These are phyloP conservation scores for Carettochelys insculpta DNA, from an alignment of 2,113 vertebrate species.

Conservation along the genomic window DNA sequence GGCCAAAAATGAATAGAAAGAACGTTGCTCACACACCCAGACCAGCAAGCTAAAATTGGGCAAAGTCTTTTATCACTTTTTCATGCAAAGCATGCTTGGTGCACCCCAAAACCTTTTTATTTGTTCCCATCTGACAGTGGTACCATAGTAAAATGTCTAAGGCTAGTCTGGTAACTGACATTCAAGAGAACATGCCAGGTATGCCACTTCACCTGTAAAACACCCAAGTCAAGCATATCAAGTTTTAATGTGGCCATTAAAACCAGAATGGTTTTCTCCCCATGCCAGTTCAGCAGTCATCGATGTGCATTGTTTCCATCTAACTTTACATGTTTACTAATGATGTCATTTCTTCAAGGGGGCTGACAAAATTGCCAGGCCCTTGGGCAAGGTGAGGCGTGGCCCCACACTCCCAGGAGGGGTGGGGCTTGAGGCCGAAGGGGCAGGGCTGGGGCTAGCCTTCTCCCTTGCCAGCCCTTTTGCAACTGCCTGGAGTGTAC, in stretches of 20 bases:
- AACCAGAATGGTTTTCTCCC: not conserved
- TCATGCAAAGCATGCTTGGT: rapidly evolving
- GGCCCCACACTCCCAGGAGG: too few relatives aligned
- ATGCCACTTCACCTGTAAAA: rapidly evolving
- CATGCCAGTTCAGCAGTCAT: not conserved
- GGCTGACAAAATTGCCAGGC: too few relatives aligned
- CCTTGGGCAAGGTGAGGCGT: too few relatives aligned
- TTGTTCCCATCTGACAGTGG: too few relatives aligned
- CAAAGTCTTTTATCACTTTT: rapidly evolving
- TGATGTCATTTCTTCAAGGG: too few relatives aligned
- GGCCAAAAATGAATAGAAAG: rapidly evolving
- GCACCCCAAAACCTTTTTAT: not conserved
- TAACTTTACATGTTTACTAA: rapidly evolving
- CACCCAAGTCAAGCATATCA: not conserved
- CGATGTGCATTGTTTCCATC: rapidly evolving
- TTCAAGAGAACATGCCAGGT: not conserved
- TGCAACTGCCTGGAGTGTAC: too few relatives aligned
- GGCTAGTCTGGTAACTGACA: rapidly evolving
- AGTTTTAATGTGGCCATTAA: rapidly evolving
- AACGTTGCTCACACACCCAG: rapidly evolving
- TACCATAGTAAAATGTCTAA: not conserved
- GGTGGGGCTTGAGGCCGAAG: too few relatives aligned
- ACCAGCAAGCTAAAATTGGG: not conserved
- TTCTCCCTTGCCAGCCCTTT: too few relatives aligned
- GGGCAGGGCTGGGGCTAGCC: too few relatives aligned